Evolutionary conservation across 2,888 invertebrate species (phyloP).

Genomic region (Cyaniris semiargus): DNA sequence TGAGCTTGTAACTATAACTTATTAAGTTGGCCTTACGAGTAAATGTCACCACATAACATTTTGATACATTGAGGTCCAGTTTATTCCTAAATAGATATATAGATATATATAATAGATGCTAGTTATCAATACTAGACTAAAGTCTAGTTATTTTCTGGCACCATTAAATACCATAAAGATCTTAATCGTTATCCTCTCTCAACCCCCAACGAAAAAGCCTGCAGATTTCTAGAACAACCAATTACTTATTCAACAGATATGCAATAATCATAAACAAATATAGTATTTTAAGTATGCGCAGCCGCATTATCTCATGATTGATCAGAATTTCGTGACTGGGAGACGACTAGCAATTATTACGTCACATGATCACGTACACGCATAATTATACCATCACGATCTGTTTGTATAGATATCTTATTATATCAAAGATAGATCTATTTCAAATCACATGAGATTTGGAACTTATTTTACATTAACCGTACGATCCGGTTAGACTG

Average conservation of each 20-base stretch:
- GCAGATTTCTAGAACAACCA: neutral
- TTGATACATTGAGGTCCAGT: no score
- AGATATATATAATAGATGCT: no score
- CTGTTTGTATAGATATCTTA: neutral
- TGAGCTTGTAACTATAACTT: no score
- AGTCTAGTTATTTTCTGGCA: neutral
- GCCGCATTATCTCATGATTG: neutral
- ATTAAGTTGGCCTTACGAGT: no score
- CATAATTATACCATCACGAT: neutral
- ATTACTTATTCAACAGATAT: neutral
- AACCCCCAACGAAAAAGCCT: neutral
- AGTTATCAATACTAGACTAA: no score
- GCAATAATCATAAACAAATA: neutral
- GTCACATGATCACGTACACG: neutral
- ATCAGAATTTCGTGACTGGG: conserved; percentile 10
- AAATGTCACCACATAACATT: no score
- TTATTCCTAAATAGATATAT: no score
- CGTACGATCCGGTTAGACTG: no score
- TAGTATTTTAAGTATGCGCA: neutral
- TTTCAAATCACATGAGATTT: neutral
- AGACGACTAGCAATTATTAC: conserved; percentile 11
- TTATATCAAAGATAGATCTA: neutral
- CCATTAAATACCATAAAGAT: neutral
- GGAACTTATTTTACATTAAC: no score
- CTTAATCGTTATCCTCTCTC: neutral